Percentiles rank a stretch among this genome's conserved stretches.
phyloP scores from a whole-genome alignment of 2,113 vertebrate species.

The Poeciliopsis retropinna region DNA sequence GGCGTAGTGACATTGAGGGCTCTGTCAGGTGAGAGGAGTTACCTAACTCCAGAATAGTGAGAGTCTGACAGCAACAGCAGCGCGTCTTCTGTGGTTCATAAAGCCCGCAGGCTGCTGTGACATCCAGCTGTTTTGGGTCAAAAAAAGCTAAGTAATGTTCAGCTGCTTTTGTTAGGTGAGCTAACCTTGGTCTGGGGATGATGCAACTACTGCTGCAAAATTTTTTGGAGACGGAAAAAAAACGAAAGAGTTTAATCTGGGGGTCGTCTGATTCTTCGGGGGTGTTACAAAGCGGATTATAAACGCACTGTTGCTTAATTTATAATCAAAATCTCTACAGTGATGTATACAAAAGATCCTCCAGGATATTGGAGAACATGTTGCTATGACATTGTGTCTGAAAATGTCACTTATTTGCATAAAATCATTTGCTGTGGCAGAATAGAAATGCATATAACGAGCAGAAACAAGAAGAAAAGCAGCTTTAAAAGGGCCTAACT shows the following conservation, averaged over 20 bases:
- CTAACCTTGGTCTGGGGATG: background rate
- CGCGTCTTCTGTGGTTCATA: background rate
- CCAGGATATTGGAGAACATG: background rate
- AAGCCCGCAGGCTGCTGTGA: background rate
- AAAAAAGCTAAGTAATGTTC: background rate
- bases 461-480: too few species aligned
- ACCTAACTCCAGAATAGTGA: conserved; percentile 9
- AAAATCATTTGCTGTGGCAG: background rate
- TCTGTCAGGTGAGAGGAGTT: conserved; percentile 55
- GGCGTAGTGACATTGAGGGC: conserved; percentile 71
- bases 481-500: too few species aligned
- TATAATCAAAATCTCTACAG: background rate
- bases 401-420: background rate
- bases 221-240: background rate
- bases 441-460: too few species aligned
- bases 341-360: background rate
- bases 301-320: background rate
- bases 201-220: conserved; percentile 11
- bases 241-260: background rate
- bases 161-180: background rate
- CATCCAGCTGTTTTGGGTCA: background rate
- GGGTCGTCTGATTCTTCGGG: background rate
- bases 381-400: background rate
- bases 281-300: background rate
- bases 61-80: background rate